Conservation (phyloP, 2,797 vertebrate species). For the Kryptopterus vitreolus region DNA sequence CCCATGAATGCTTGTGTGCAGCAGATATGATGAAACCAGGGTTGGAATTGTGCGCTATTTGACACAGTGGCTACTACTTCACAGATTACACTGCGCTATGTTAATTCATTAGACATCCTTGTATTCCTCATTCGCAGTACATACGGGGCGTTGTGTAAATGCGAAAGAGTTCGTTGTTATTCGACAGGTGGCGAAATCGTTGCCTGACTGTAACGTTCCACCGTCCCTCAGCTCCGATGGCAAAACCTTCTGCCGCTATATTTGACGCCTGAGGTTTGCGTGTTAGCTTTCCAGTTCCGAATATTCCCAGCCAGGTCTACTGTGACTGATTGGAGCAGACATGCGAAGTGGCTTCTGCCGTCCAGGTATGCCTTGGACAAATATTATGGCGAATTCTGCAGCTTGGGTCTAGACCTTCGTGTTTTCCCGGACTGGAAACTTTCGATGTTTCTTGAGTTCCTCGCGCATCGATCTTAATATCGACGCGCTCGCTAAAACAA, state of each 20-base stretch:
- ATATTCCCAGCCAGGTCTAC: slow-evolving; percentile 33
- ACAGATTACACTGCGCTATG: background rate
- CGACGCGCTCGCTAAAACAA: background rate
- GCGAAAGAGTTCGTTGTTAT: background rate
- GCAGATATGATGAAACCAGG: background rate
- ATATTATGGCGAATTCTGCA: slow-evolving; percentile 55
- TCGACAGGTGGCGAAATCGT: background rate
- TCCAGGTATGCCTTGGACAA: slow-evolving; percentile 57
- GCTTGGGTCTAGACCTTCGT: slow-evolving; percentile 31
- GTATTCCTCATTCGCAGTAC: background rate
- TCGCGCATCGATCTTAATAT: slow-evolving; percentile 33
- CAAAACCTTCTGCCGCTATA: background rate
- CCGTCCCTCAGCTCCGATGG: background rate
- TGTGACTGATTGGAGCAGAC: slow-evolving; percentile 43
- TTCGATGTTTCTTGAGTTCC: background rate
- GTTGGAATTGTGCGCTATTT: too few relatives aligned
- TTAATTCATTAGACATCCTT: background rate
- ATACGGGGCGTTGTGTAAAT: background rate
- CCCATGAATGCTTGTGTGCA: background rate
- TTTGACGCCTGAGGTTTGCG: background rate
- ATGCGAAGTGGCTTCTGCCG: slow-evolving; percentile 46
- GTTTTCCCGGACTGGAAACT: slow-evolving; percentile 37
- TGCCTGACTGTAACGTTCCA: background rate
- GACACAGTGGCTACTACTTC: background rate
- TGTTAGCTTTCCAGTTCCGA: background rate